Conservation (phyloP, 2,113 vertebrate genomes). For the Puffinus mauretanicus region DNA sequence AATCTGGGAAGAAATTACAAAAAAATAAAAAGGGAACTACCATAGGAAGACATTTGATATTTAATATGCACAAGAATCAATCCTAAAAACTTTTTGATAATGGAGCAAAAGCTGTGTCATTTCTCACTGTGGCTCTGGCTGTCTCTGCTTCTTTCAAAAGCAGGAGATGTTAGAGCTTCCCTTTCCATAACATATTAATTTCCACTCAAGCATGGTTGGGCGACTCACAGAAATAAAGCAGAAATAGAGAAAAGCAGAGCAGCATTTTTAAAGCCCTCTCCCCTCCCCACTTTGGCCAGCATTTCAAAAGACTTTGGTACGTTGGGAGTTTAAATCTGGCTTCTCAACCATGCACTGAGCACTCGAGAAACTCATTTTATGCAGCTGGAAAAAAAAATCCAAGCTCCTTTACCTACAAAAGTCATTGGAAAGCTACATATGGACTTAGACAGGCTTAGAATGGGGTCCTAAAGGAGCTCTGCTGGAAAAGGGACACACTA, state of each 20-base stretch:
- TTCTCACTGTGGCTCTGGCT: not conserved
- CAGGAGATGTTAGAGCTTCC: not conserved
- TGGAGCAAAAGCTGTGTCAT: not conserved
- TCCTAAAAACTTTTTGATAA: not conserved
- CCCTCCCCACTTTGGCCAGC: not conserved
- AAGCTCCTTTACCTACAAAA: not conserved
- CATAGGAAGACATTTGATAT: not conserved
- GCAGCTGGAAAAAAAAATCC: not conserved
- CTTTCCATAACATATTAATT: not conserved
- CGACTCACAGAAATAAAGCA: not conserved
- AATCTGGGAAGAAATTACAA: not conserved
- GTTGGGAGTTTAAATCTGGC: not conserved
- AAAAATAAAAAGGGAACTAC: not conserved
- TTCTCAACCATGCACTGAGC: accelerated
- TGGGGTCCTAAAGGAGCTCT: not conserved
- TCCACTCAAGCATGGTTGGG: not conserved
- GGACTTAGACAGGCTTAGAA: not conserved
- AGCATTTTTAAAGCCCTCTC: not conserved
- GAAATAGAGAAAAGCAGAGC: not conserved
- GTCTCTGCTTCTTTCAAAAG: not conserved
- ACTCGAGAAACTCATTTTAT: not conserved
- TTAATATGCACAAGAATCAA: not conserved
- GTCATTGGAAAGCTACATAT: not conserved
- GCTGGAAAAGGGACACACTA: not conserved
- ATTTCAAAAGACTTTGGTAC: not conserved